Conservation (phyloP, 2,797 vertebrate genomes). For the Coilia nasus region DNA sequence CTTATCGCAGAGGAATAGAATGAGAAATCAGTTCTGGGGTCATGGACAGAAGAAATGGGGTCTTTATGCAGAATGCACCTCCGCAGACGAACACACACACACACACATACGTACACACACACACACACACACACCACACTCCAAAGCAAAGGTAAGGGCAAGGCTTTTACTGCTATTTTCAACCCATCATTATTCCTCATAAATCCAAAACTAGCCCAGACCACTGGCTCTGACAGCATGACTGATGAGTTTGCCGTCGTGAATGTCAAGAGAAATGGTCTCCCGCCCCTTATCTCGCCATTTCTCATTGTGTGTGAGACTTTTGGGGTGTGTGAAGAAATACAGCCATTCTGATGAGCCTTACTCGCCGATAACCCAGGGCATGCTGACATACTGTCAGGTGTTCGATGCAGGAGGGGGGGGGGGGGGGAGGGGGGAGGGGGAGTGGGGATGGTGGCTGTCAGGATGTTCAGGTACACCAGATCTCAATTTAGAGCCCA, state of each 20-base stretch:
- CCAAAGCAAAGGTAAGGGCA: constrained; percentile 65
- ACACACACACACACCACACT: constrained; percentile 37
- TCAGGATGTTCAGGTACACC: constrained; percentile 6
- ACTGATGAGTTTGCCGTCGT: constrained; percentile 80
- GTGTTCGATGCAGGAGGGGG: constrained; percentile 48
- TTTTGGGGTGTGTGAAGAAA: constrained; percentile 73
- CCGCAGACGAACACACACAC: constrained; percentile 56
- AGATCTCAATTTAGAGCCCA: constrained; percentile 60
- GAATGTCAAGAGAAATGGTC: constrained; percentile 85
- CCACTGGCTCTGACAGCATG: constrained; percentile 81
- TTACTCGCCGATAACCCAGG: constrained; percentile 79
- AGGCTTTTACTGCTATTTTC: constrained; percentile 70
- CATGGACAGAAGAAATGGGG: constrained; percentile 75
- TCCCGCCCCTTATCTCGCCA: constrained; percentile 74
- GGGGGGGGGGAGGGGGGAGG: neutral
- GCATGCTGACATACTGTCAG: constrained; percentile 70
- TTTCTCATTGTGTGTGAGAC: constrained; percentile 78
- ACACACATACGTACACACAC: neutral
- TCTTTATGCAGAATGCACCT: constrained; percentile 72
- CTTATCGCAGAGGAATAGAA: constrained; percentile 62
- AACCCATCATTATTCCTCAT: constrained; percentile 82
- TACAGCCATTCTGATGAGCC: constrained; percentile 73
- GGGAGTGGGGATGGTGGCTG: neutral
- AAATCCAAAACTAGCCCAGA: constrained; percentile 78
- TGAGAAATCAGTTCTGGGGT: constrained; percentile 72